Evolutionary conservation across 2,113 vertebrate species (phyloP).

Genomic region (Pavo muticus): DNA sequence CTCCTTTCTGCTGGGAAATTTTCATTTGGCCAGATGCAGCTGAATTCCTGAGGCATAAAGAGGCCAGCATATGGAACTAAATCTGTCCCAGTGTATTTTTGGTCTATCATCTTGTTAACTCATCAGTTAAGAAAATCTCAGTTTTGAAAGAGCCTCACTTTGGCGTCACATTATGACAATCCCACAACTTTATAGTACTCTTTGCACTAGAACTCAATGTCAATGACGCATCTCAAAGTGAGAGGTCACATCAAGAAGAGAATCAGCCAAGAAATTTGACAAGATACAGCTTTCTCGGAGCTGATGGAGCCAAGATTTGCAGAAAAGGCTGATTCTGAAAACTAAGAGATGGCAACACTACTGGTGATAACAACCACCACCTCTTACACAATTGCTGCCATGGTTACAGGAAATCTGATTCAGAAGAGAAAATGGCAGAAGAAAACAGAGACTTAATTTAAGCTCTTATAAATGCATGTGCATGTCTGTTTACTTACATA

Average conservation of each 20-base stretch:
- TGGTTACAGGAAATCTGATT: constrained; percentile 10
- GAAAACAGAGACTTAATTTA: background rate
- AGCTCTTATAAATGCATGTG: background rate
- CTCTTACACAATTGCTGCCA: constrained; percentile 39
- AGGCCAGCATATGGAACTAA: constrained; percentile 14
- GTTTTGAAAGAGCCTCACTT: background rate
- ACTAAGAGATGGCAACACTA: constrained; percentile 21
- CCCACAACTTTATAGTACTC: constrained; percentile 5
- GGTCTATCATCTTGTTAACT: constrained; percentile 51
- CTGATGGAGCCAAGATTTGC: constrained; percentile 29
- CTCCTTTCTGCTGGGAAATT: background rate
- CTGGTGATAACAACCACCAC: constrained; percentile 27
- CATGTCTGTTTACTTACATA: background rate
- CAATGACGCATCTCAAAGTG: constrained; percentile 59
- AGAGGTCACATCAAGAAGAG: constrained; percentile 65
- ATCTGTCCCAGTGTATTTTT: constrained; percentile 42
- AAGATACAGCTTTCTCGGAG: constrained; percentile 65
- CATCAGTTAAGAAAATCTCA: constrained; percentile 58
- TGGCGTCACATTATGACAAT: constrained; percentile 32
- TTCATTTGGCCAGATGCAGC: constrained; percentile 26
- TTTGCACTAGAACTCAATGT: constrained; percentile 62
- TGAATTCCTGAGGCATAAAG: constrained; percentile 25
- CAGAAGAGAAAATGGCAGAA: background rate
- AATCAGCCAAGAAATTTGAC: constrained; percentile 71
- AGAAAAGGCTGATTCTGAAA: constrained; percentile 19